Base-by-base conservation (phyloP, 2,113 vertebrate species). In the Glaucidium brasilianum region DNA sequence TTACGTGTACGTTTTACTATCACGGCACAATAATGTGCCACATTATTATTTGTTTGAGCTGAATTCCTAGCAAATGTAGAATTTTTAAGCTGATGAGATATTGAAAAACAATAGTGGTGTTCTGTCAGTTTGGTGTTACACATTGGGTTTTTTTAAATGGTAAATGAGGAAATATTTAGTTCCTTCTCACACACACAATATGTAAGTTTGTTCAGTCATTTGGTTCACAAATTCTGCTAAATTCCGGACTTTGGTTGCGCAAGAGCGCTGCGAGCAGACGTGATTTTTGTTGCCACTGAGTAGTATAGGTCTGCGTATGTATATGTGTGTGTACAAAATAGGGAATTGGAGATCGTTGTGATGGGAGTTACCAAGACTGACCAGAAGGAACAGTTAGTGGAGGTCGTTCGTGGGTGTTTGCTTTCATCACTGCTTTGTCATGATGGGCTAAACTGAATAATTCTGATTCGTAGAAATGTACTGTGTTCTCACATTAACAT, bases 231-330 rank as follows among this genome's bases (percentile, higher is more conserved):
- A 45, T 45, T 88, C 77, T 71, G 26, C 32, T 49, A 2, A 37
- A 49, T 49, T 30, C 26, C 75, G 49, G 69, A 15, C n/a, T 86
- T 39, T 11, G 15, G 9, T 47, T 41, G 45, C 60, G 49, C 25
- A 67, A n/a, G 45, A 60, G 15, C 3, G 2, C 59, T 72, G 66
- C 1, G 3, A 52, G 30, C 60, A 75, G 55, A 21, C 27, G 3
- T 19, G 11, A 29, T 66, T 72, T 72, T 79, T 59, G 27, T 69
- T 62, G 41, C 26, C 41, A 26, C 76, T 34, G 47, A 49, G 26
- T 21, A 7, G 25, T 27, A 6, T 39, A 6, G 52, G 29, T 29
- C 6, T 32, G 21, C 10, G 1, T 6, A 1, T 11, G 5, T 5
- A 30, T 27, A 19, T 22, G 29, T 32, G 30, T 35, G 15, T 59